phyloP scores from a whole-genome alignment of 2,888 invertebrate genomes.

The Macrosiphum euphorbiae region DNA sequence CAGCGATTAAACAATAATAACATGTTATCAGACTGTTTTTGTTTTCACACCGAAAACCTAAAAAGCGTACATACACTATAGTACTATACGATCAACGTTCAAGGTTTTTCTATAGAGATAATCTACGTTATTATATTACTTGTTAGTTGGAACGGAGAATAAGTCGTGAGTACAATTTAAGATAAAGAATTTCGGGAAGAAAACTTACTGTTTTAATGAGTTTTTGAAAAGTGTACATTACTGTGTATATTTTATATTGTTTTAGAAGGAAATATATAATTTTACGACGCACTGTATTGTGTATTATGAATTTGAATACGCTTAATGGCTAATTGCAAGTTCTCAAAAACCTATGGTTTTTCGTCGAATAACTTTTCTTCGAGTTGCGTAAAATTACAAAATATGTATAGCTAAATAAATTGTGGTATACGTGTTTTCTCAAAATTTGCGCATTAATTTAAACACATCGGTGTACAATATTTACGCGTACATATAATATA shows the following conservation, averaged over 20 bases:
- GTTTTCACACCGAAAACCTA: neutral
- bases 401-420: neutral
- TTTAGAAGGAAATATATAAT: neutral
- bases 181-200: neutral
- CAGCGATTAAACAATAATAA: neutral
- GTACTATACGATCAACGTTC: neutral
- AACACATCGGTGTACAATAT: neutral
- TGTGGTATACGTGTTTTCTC: neutral
- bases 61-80: neutral
- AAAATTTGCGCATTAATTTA: neutral
- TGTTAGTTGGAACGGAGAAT: neutral
- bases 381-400: neutral
- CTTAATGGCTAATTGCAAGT: slow-evolving; percentile 28
- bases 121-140: neutral
- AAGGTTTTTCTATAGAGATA: neutral
- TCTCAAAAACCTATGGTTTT: neutral
- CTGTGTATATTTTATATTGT: neutral
- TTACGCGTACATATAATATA: neutral
- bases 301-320: neutral
- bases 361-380: slow-evolving; percentile 16
- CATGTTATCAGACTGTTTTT: neutral
- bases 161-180: neutral
- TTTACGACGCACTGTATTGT: neutral
- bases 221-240: neutral
- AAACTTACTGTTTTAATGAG: neutral